A percentile compares a stretch with the other conserved stretches of the same genome.
These are phyloP conservation scores for Limonius californicus DNA, from an alignment of 1,140 invertebrate genomes.

Conservation along the genomic window DNA sequence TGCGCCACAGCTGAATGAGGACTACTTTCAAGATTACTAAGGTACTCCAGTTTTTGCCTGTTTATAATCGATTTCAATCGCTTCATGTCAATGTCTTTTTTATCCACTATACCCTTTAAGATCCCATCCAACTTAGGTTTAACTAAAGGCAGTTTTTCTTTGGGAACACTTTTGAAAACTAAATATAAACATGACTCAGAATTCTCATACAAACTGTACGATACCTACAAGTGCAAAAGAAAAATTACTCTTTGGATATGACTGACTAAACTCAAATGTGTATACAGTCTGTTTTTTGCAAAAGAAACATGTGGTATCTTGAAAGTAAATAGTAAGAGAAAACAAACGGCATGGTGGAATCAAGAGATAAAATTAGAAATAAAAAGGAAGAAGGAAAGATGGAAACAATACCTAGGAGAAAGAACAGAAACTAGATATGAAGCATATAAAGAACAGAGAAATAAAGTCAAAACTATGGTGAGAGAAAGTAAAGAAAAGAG, in stretches of 20 bases:
- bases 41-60: conserved; percentile 66
- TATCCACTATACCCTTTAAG: conserved; percentile 52
- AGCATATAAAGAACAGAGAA: too few species aligned
- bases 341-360: too few species aligned
- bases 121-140: conserved; percentile 58
- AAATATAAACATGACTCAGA: conserved; percentile 65
- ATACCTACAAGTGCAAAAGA: conserved; percentile 56
- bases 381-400: too few species aligned
- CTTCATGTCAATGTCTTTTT: conserved; percentile 68
- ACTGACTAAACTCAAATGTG: too few species aligned
- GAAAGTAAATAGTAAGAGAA: too few species aligned
- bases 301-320: too few species aligned
- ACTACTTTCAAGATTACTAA: conserved; percentile 68
- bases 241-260: not conserved
- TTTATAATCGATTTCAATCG: conserved; percentile 69
- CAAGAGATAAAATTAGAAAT: too few species aligned
- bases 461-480: too few species aligned
- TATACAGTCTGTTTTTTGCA: too few species aligned
- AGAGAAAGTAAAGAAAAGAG: too few species aligned
- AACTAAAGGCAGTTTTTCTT: conserved; percentile 61
- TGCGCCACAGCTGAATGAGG: conserved; percentile 73
- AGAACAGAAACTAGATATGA: too few species aligned
- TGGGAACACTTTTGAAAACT: conserved; percentile 73
- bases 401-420: too few species aligned
- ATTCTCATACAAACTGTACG: conserved; percentile 68